phyloP scores from a whole-genome alignment of 2,888 invertebrate genomes.

The Lasioglossum lativentre region DNA sequence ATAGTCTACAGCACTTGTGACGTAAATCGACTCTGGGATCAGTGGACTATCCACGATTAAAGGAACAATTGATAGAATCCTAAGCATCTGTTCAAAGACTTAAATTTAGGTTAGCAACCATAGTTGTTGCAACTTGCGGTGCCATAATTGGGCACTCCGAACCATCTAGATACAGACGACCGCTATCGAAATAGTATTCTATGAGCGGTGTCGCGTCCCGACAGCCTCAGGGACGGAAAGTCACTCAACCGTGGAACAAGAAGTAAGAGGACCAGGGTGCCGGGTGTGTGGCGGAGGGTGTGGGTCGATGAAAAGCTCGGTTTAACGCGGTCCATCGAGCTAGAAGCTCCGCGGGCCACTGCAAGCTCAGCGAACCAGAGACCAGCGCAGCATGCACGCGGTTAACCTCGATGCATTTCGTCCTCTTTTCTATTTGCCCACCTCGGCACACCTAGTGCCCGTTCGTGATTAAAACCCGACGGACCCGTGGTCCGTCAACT shows the following conservation, averaged over 20 bases:
- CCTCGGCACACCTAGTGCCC: neutral
- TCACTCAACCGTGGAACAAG: neutral
- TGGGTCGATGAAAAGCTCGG: slow-evolving; percentile 64
- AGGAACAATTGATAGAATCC: no score
- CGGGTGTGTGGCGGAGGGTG: slow-evolving; percentile 1
- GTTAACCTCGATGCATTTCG: slow-evolving; percentile 50
- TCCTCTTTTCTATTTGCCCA: slow-evolving; percentile 18
- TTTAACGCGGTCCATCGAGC: slow-evolving; percentile 76
- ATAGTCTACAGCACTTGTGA: no score
- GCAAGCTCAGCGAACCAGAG: slow-evolving; percentile 64
- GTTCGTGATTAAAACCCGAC: slow-evolving; percentile 29
- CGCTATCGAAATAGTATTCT: neutral
- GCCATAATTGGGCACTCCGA: neutral
- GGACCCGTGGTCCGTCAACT: neutral
- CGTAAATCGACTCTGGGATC: neutral
- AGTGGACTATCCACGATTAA: neutral
- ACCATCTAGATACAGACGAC: neutral
- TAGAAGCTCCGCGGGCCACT: slow-evolving; percentile 66
- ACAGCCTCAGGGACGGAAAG: neutral
- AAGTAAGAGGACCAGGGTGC: slow-evolving; percentile 22
- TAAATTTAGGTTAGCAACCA: neutral
- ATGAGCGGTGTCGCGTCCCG: neutral
- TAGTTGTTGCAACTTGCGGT: neutral
- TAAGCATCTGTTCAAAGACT: neutral
- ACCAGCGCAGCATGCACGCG: slow-evolving; percentile 41